phyloP scores from a whole-genome alignment of 2,888 invertebrate genomes.

The Sipha maydis region DNA sequence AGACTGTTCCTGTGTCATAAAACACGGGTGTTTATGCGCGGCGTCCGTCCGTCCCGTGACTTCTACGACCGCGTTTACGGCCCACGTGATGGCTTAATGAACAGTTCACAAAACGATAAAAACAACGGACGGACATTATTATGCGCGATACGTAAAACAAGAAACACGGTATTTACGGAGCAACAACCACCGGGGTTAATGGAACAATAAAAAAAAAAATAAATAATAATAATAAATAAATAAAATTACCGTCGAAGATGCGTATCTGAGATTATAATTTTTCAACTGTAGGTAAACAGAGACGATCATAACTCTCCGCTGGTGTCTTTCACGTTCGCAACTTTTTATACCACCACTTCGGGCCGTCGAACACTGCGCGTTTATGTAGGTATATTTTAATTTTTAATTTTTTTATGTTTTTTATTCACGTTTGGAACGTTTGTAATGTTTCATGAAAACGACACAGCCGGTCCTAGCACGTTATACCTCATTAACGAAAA shows the following conservation, averaged over 20 bases:
- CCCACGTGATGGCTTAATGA: constrained; percentile 22
- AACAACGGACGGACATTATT: not conserved
- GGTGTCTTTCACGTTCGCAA: not conserved
- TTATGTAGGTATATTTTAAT: not conserved
- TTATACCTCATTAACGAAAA: not conserved
- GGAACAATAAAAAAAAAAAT: not conserved
- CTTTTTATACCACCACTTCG: not conserved
- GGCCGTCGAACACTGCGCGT: not conserved
- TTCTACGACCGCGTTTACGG: constrained; percentile 25
- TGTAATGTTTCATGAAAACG: not conserved
- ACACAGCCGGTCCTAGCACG: not conserved
- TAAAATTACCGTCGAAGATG: not conserved
- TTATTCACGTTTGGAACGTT: not conserved
- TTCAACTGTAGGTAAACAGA: not conserved
- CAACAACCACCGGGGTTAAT: no score
- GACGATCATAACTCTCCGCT: not conserved
- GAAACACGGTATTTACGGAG: no score
- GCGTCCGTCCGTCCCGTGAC: not conserved
- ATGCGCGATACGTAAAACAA: not conserved
- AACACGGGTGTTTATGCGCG: constrained; percentile 22
- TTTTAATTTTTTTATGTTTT: no score
- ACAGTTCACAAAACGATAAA: constrained; percentile 30
- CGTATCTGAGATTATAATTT: not conserved
- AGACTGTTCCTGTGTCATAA: not conserved
- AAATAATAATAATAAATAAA: not conserved